A percentile compares a stretch with the other conserved stretches of the same genome.
These are phyloP conservation scores for Microplitis deprimator DNA, from an alignment of 2,888 invertebrate species.

Conservation along the genomic window DNA sequence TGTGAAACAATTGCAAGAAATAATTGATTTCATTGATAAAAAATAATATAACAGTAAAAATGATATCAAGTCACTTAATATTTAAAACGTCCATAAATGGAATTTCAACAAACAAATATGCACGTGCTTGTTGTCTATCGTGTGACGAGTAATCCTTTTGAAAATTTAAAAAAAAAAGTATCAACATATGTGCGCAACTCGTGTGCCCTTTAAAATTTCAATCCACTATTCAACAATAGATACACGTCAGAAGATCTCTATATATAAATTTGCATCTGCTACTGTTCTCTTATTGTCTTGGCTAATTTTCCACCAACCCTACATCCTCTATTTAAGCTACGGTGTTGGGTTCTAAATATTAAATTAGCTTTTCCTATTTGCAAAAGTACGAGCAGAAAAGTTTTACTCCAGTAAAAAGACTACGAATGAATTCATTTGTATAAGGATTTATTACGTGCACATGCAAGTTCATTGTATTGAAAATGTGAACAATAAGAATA, in stretches of 20 bases:
- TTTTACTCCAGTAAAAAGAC: conserved; percentile 28
- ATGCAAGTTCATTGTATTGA: not conserved
- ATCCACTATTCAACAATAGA: conserved; percentile 58
- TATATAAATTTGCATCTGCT: conserved; percentile 68
- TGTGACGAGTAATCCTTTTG: conserved; percentile 5
- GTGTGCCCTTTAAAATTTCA: conserved; percentile 59
- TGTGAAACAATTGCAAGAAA: too few species aligned
- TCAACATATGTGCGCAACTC: conserved; percentile 43
- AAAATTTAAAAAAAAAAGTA: conserved; percentile 32
- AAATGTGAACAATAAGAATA: conserved; percentile 26
- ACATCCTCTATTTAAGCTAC: conserved; percentile 50
- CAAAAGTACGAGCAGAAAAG: conserved; percentile 16
- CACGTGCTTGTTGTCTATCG: not conserved
- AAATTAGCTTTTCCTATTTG: conserved; percentile 38
- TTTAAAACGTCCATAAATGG: not conserved
- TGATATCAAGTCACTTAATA: not conserved
- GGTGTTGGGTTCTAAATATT: conserved; percentile 15
- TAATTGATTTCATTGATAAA: not conserved
- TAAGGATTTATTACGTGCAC: not conserved
- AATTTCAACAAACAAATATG: not conserved
- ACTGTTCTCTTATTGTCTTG: conserved; percentile 65
- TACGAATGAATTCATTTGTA: conserved; percentile 10
- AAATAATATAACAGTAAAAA: conserved; percentile 1
- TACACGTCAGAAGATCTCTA: conserved; percentile 55
- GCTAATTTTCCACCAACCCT: conserved; percentile 66